Percentiles rank a stretch among this genome's conserved stretches.
These are phyloP conservation scores for Leucoptera coffeella DNA, from an alignment of 2,888 invertebrate species.

Conservation along the genomic window DNA sequence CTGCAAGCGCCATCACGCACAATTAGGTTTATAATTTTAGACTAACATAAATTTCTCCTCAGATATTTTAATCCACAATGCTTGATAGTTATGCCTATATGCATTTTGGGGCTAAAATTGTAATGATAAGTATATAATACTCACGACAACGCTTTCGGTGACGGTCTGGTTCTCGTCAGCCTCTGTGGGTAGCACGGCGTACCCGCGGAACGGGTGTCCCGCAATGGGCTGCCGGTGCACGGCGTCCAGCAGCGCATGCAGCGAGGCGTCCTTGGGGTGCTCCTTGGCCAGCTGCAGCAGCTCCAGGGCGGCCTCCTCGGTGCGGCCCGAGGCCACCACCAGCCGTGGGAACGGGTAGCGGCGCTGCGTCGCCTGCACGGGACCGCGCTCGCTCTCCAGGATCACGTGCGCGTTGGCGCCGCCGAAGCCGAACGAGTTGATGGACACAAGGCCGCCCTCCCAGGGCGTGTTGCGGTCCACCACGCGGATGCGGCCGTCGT, in stretches of 20 bases:
- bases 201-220: slow-evolving; percentile 80
- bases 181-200: slow-evolving; percentile 60
- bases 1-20: slow-evolving; percentile 9
- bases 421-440: slow-evolving; percentile 98
- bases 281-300: slow-evolving; percentile 59
- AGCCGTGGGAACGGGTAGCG: slow-evolving; percentile 58
- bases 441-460: slow-evolving; percentile 85
- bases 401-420: slow-evolving; percentile 94
- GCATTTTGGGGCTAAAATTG: no score
- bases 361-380: slow-evolving; percentile 48
- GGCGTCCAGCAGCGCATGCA: slow-evolving; percentile 70
- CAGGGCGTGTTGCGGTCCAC: slow-evolving; percentile 77
- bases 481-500: slow-evolving; percentile 82
- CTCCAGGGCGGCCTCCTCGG: slow-evolving; percentile 66
- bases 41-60: no score
- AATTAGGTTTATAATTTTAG: no score
- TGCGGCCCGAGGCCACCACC: slow-evolving; percentile 78
- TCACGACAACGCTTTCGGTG: not conserved
- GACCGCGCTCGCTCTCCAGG: slow-evolving; percentile 74
- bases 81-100: no score
- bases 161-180: slow-evolving; percentile 29
- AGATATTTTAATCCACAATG: no score
- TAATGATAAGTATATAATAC: slow-evolving; percentile 11
- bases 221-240: slow-evolving; percentile 64
- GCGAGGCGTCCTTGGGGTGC: slow-evolving; percentile 61